Conservation (phyloP, 2,888 invertebrate genomes). For the Pasiphila rectangulata region DNA sequence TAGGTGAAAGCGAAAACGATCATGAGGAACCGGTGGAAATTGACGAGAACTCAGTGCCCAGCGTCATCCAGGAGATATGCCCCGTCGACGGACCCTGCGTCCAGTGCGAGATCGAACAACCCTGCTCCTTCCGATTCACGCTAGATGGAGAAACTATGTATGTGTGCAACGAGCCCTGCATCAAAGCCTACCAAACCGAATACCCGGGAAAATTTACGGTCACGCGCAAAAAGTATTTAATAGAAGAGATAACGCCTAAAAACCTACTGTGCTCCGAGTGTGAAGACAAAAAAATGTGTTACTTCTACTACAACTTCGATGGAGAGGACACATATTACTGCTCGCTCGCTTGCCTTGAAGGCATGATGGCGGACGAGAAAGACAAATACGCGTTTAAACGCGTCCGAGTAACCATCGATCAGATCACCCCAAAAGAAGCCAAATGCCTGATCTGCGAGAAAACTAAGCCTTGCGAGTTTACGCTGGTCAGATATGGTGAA, state of each 20-base stretch:
- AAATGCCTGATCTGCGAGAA: constrained; percentile 76
- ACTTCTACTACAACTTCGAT: constrained; percentile 70
- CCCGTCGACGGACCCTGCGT: constrained; percentile 62
- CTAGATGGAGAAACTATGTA: constrained; percentile 54
- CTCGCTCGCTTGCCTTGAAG: constrained; percentile 77
- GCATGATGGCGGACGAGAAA: constrained; percentile 75
- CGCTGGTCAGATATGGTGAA: constrained; percentile 75
- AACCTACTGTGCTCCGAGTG: constrained; percentile 62
- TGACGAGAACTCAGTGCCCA: constrained; percentile 52
- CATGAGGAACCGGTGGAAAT: constrained; percentile 69
- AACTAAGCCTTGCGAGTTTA: constrained; percentile 68
- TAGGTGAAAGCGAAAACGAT: constrained; percentile 76
- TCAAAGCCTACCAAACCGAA: constrained; percentile 62
- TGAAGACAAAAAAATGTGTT: constrained; percentile 66
- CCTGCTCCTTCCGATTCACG: constrained; percentile 57
- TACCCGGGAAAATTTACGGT: constrained; percentile 57
- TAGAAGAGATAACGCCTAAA: constrained; percentile 63
- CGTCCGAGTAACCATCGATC: constrained; percentile 73
- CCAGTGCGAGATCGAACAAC: constrained; percentile 60
- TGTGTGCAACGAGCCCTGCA: constrained; percentile 76
- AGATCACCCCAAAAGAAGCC: constrained; percentile 43
- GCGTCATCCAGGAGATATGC: constrained; percentile 65
- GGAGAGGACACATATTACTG: constrained; percentile 75
- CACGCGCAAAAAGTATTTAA: constrained; percentile 58
- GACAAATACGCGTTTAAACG: constrained; percentile 80